Evolutionary conservation across 2,888 invertebrate genomes (phyloP), one percentile per base, ranked within the genome.

Genomic region (Drosophila diplacantha): DNA sequence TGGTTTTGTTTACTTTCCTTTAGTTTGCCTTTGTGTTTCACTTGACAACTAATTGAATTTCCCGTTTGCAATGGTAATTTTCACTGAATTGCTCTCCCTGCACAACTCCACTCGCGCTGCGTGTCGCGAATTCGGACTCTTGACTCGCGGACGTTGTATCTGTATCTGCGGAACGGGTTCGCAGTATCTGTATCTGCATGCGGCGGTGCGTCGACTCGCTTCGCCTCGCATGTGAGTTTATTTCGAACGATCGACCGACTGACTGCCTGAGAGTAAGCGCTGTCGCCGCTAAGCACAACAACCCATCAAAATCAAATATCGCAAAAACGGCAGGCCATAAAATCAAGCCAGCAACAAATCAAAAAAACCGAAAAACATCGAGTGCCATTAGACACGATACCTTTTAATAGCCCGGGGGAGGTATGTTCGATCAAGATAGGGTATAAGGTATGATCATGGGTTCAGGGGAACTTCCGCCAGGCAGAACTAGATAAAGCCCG

Each of bases 181-280:
- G 54, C 1, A 9, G 35, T 37, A 38, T 38, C 16, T 69, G 55
- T 62, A 64, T 68, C 67, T 74, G 61, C 59, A 71, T 65, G 60
- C 58, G 59, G 31, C 38, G 9, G 9, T 24, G 39, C 39, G 39
- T 22, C 9, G 39, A n/a, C 8, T n/a, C 7, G 20, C 38, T 3
- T 20, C 24, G 59, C 66, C 59, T 37, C 63, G 66, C 69, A 60
- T 72, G 57, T 57, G 72, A 64, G 59, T 68, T 55, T 72, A 59
- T 71, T 55, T 73, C 69, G 63, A 62, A 46, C 62, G 62, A 65
- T 55, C 55, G 51, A 44, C 22, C 41, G 56, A 62, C 65, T 61
- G 59, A 74, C 18, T 66, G 75, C 61, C 78, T 24, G 61, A 77
- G 67, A 77, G 65, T 62, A 75, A 65, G 26, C 53, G 32, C 46